phyloP scores from a whole-genome alignment of 1,140 invertebrate genomes.

The Saccostrea echinata region DNA sequence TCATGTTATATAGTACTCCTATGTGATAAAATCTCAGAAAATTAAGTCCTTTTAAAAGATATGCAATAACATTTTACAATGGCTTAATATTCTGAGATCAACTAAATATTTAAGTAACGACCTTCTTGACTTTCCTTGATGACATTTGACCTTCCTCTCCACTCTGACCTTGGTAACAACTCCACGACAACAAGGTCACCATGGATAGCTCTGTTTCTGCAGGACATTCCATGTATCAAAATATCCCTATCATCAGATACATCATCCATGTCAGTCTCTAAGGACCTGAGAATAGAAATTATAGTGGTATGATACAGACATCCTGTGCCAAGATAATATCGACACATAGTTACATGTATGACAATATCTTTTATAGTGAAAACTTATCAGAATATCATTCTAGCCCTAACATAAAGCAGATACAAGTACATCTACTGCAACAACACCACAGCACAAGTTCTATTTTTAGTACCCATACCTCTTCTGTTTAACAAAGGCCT shows the following conservation, averaged over 20 bases:
- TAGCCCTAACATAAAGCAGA: not conserved
- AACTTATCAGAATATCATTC: not conserved
- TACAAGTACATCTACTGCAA: not conserved
- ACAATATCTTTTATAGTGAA: not conserved
- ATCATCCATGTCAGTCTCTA: not conserved
- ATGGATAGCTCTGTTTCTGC: slow-evolving; percentile 95
- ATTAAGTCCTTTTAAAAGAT: too few species aligned
- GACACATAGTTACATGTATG: not conserved
- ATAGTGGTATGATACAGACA: not conserved
- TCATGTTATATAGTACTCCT: too few species aligned
- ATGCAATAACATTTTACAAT: too few species aligned
- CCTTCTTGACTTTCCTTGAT: slow-evolving; percentile 62
- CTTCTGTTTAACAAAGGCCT: slow-evolving; percentile 76
- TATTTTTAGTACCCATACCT: slow-evolving; percentile 71
- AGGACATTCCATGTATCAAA: slow-evolving; percentile 90
- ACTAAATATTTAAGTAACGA: not conserved
- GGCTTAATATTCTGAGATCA: too few species aligned
- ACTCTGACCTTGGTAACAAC: slow-evolving; percentile 92
- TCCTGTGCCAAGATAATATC: too few species aligned
- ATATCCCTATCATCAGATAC: slow-evolving; percentile 82
- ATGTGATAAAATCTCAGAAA: too few species aligned
- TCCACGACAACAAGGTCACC: slow-evolving; percentile 96
- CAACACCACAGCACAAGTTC: too few species aligned
- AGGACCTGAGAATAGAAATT: not conserved
- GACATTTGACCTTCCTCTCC: slow-evolving; percentile 89